Conservation (phyloP, 2,113 vertebrate species). For the Oriolus oriolus region DNA sequence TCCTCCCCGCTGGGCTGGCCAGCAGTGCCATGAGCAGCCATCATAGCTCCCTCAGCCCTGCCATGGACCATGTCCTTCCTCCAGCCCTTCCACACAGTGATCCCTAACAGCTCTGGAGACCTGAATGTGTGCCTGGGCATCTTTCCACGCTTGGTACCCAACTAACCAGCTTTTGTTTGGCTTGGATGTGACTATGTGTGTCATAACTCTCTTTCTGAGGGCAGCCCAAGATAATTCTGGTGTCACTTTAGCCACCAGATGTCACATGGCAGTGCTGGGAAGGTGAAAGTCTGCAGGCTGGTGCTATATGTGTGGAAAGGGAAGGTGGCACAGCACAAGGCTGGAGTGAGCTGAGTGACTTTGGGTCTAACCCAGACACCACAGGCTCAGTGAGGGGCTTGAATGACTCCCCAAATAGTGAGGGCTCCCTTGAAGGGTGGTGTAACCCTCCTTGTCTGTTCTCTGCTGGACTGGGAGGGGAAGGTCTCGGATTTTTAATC, state of each 20-base stretch:
- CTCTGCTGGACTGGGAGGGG: neutral
- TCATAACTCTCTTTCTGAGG: neutral
- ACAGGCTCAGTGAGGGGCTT: neutral
- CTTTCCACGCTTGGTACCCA: neutral
- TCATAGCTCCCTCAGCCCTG: rapidly evolving
- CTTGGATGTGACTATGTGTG: neutral
- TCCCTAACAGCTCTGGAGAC: neutral
- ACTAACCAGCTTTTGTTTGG: neutral
- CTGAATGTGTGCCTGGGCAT: neutral
- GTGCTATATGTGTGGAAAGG: neutral
- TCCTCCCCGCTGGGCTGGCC: neutral
- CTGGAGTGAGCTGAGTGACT: neutral
- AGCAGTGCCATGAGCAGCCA: neutral
- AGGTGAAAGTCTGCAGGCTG: neutral
- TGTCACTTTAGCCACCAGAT: neutral
- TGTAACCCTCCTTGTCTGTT: rapidly evolving
- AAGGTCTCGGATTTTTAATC: neutral
- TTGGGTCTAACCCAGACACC: neutral
- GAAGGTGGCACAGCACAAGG: neutral
- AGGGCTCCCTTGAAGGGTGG: neutral
- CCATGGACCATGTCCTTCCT: neutral
- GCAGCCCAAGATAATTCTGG: neutral
- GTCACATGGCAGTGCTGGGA: neutral
- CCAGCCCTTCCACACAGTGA: neutral
- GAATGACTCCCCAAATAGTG: neutral